Evolutionary conservation across 2,888 invertebrate species (phyloP).

Genomic region (Nemapogon koenigi): DNA sequence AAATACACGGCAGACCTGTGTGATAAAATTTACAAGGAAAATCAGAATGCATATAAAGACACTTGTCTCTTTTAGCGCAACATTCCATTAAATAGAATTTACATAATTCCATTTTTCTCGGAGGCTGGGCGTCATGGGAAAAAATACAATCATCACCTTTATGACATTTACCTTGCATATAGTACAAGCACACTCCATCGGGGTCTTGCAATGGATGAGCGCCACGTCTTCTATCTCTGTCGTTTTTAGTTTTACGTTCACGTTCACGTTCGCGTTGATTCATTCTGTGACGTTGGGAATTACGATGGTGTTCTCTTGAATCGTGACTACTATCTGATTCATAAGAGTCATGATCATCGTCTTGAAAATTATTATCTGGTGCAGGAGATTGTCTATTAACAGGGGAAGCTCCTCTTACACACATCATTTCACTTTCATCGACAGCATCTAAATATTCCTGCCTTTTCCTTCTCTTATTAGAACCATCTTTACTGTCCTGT

Average conservation of each 20-base stretch:
- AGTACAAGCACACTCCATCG: slow-evolving; percentile 82
- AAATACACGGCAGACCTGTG: slow-evolving; percentile 85
- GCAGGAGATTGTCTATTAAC: slow-evolving; percentile 33
- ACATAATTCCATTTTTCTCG: slow-evolving; percentile 91
- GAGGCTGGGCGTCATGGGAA: slow-evolving; percentile 82
- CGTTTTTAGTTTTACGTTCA: slow-evolving; percentile 31
- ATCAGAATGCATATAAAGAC: slow-evolving; percentile 95
- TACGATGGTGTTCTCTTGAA: slow-evolving; percentile 50
- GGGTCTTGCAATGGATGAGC: slow-evolving; percentile 69
- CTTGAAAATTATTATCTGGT: slow-evolving; percentile 36
- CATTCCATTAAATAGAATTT: slow-evolving; percentile 96
- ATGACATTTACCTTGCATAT: slow-evolving; percentile 88
- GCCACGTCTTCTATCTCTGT: slow-evolving; percentile 55
- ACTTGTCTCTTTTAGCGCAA: slow-evolving; percentile 94
- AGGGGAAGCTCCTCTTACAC: slow-evolving; percentile 80
- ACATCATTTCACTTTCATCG: slow-evolving; percentile 83
- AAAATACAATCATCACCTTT: slow-evolving; percentile 86
- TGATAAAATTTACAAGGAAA: slow-evolving; percentile 98
- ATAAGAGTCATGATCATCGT: slow-evolving; percentile 62
- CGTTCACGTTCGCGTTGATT: slow-evolving; percentile 43
- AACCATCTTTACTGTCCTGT: slow-evolving; percentile 62
- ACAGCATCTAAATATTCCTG: slow-evolving; percentile 63
- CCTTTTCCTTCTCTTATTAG: slow-evolving; percentile 64
- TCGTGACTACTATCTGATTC: slow-evolving; percentile 64
- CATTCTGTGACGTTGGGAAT: slow-evolving; percentile 47